Evolutionary conservation across 2,797 vertebrate species (phyloP).

Genomic region (Ficedula albicollis): DNA sequence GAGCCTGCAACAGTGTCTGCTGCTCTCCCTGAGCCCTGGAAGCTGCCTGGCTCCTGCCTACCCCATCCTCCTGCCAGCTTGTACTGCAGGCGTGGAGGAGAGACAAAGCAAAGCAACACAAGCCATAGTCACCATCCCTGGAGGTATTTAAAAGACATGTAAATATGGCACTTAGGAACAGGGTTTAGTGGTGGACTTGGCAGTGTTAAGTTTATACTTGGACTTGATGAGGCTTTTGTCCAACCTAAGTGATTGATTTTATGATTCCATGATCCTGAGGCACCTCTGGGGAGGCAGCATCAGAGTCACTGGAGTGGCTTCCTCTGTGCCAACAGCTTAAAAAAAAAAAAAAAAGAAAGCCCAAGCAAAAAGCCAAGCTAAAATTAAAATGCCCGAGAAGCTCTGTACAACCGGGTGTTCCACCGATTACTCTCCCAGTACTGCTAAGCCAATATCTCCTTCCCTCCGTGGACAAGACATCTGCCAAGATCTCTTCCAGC

Average conservation of each 20-base stretch:
- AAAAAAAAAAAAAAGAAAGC: neutral
- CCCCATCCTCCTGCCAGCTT: neutral
- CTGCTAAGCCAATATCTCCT: neutral
- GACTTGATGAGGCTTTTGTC: neutral
- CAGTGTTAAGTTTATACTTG: neutral
- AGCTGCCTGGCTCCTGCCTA: neutral
- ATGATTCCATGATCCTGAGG: neutral
- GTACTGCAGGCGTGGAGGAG: neutral
- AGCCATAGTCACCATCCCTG: neutral
- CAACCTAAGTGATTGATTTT: neutral
- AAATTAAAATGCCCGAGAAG: neutral
- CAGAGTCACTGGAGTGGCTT: neutral
- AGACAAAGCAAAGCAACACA: neutral
- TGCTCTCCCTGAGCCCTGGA: neutral
- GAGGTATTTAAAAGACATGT: neutral
- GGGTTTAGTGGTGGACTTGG: neutral
- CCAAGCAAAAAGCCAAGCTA: neutral
- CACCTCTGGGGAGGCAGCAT: neutral
- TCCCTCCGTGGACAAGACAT: neutral
- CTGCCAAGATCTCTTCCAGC: neutral
- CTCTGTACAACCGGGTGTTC: neutral
- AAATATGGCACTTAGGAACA: neutral
- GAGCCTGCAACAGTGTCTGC: accelerated
- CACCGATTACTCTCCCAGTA: neutral
- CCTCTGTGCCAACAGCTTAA: neutral